These are phyloP conservation scores for Rotaria magnacalcarata DNA, from an alignment of 2,888 invertebrate genomes.

Conservation along the genomic window DNA sequence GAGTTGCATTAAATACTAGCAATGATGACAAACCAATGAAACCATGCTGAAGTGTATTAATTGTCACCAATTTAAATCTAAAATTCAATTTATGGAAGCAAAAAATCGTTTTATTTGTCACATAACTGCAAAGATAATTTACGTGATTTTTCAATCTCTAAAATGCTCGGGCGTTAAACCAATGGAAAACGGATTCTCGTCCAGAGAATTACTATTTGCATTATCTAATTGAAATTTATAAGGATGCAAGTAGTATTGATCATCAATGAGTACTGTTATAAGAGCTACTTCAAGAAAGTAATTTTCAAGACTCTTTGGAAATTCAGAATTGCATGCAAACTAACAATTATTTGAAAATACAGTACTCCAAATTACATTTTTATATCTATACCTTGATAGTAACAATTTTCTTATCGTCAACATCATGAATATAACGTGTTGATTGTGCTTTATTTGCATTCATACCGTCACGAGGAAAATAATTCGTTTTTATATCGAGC, in stretches of 20 bases:
- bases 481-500: background rate
- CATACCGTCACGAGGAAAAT: background rate
- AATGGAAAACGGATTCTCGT: background rate
- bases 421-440: background rate
- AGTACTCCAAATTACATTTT: background rate
- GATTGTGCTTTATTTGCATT: background rate
- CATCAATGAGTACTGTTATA: background rate
- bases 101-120: background rate
- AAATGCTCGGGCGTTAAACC: background rate
- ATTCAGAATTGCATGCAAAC: background rate
- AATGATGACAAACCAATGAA: background rate
- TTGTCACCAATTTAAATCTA: background rate
- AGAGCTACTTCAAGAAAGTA: background rate
- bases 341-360: background rate
- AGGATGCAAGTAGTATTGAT: background rate
- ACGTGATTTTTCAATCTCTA: background rate
- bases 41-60: background rate
- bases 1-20: accelerated
- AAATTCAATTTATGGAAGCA: background rate
- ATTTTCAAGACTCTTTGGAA: background rate
- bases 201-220: background rate
- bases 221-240: background rate
- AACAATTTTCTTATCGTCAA: background rate
- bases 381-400: background rate
- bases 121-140: background rate